Base-by-base conservation (phyloP, 23 tunicate species). In the Phallusia fumigata region DNA sequence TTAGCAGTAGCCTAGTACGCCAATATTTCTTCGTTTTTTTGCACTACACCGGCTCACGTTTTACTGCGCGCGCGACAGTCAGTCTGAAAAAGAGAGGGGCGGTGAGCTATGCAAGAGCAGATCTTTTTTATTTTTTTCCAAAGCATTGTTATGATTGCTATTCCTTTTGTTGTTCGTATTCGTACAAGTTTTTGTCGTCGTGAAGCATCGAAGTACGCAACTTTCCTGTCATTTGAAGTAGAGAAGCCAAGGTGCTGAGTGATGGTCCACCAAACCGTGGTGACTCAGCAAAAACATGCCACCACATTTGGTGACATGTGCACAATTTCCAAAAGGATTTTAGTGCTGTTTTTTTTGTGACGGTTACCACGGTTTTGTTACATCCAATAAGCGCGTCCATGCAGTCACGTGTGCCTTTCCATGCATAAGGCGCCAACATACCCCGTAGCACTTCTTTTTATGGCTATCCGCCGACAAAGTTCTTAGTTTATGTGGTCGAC, bases 341-440 rank as follows among this genome's bases (percentile, higher is more conserved):
- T 51, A 51, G 58, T 51, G 18, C 69, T 24, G 13, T 21, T 21
- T 24, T 21, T 22, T 24, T 24, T 58, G 8, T 24, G 69, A 1
- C 69, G 28, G 69, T 58, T 58, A 21, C 69, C 69, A 21, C 69
- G 28, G 69, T 58, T 21, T 21, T 24, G 69, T 22, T 16, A 16
- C 69, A 58, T 58, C 69, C 69, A 58, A 24, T 24, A 58, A 58
- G 69, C 69, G 69, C 69, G 69, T 58, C 28, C 69, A 58, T 58
- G 69, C 69, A 58, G 69, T 58, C 69, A 58, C 69, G 69, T 58
- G 69, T 58, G 69, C 69, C 69, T 58, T 58, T 24, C 69, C 28
- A 58, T 16, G 16, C 69, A 22, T 3, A 40, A 58, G 26, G 69
- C 69, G 15, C 69, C 1, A 58, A 58, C 28, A 58, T 58, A 58